Conservation (phyloP, 2,888 invertebrate species). For the Elaeidobius kamerunicus region DNA sequence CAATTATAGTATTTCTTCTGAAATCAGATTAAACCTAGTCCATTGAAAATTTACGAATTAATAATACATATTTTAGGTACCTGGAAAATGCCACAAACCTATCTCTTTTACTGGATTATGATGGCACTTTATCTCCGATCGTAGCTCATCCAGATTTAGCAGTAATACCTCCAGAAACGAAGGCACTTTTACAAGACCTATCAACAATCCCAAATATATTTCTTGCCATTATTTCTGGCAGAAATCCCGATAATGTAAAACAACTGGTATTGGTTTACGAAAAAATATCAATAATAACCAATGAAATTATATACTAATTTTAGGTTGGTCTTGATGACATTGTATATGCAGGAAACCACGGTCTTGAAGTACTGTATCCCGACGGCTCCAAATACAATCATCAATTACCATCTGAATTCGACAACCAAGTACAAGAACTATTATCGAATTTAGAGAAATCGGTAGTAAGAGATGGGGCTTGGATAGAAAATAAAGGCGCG, state of each 20-base stretch:
- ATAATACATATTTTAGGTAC: constrained; percentile 27
- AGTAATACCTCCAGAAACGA: constrained; percentile 78
- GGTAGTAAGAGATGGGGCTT: constrained; percentile 81
- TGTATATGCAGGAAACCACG: constrained; percentile 87
- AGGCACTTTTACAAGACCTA: constrained; percentile 72
- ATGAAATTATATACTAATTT: constrained; percentile 17
- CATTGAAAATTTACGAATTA: too few species aligned
- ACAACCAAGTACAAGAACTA: constrained; percentile 71
- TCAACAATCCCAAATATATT: constrained; percentile 81
- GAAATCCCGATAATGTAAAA: constrained; percentile 82
- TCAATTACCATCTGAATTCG: constrained; percentile 80
- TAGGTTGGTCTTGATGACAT: constrained; percentile 82
- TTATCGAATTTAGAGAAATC: constrained; percentile 77
- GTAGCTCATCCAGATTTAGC: constrained; percentile 87
- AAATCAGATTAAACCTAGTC: too few species aligned
- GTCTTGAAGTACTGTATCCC: constrained; percentile 81
- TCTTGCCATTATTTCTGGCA: constrained; percentile 80
- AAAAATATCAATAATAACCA: neutral
- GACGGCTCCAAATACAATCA: constrained; percentile 87
- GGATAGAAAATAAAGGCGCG: constrained; percentile 89
- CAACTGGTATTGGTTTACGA: constrained; percentile 60
- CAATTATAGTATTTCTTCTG: too few species aligned
- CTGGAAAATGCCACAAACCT: constrained; percentile 54
- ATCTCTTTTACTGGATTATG: constrained; percentile 80
- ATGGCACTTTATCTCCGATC: constrained; percentile 83